phyloP scores from a whole-genome alignment of 2,113 vertebrate species.

The Triplophysa rosa region DNA sequence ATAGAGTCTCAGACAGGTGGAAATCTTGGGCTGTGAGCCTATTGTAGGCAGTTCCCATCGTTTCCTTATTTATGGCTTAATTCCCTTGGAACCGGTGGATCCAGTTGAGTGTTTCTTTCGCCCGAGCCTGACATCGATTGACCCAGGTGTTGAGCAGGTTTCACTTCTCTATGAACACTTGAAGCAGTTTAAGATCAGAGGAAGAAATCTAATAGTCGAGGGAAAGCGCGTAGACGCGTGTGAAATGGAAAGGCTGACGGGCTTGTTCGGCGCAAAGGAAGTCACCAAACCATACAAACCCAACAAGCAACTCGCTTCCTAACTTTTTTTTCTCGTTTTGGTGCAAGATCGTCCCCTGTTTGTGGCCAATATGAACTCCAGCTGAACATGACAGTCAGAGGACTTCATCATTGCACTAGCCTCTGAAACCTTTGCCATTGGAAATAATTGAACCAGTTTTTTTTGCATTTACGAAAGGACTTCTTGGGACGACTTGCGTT shows the following conservation, averaged over 20 bases:
- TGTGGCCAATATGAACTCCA: slow-evolving; percentile 46
- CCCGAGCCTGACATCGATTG: slow-evolving; percentile 48
- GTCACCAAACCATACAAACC: slow-evolving; percentile 42
- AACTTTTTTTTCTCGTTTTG: slow-evolving; percentile 69
- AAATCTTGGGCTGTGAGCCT: slow-evolving; percentile 32
- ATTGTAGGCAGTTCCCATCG: slow-evolving; percentile 67
- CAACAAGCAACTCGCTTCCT: slow-evolving; percentile 58
- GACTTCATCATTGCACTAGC: slow-evolving; percentile 20
- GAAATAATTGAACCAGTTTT: slow-evolving; percentile 5
- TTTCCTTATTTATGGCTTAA: slow-evolving; percentile 78
- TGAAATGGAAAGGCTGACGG: slow-evolving; percentile 80
- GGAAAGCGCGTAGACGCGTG: slow-evolving; percentile 64
- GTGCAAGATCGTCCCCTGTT: slow-evolving; percentile 64
- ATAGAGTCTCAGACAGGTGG: slow-evolving; percentile 26
- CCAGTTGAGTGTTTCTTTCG: slow-evolving; percentile 89
- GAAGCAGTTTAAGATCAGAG: slow-evolving; percentile 37
- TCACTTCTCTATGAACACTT: slow-evolving; percentile 57
- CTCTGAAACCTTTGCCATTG: slow-evolving; percentile 35
- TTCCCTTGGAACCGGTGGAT: slow-evolving; percentile 96
- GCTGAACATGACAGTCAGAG: slow-evolving; percentile 34
- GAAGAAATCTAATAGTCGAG: slow-evolving; percentile 37
- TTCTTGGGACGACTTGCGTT: slow-evolving; percentile 32
- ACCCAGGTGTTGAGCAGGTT: slow-evolving; percentile 65
- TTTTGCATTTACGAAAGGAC: slow-evolving; percentile 18
- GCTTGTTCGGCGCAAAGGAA: slow-evolving; percentile 67